phyloP scores from a whole-genome alignment of 2,113 vertebrate species.

The Anseranas semipalmata region DNA sequence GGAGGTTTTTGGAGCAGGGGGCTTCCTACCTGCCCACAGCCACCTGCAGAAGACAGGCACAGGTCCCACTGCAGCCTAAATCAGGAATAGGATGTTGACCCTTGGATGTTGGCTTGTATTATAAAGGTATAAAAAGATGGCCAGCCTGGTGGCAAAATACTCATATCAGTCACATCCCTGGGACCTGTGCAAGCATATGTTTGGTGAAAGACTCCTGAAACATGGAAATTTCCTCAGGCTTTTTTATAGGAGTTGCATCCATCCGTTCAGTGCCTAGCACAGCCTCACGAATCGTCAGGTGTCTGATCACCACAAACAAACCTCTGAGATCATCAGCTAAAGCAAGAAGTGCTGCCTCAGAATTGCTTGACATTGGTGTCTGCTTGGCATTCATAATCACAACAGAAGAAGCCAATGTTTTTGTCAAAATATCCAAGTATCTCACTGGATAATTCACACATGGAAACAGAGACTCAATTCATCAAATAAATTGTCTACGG shows the following conservation, averaged over 20 bases:
- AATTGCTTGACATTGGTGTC: neutral
- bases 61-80: neutral
- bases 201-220: neutral
- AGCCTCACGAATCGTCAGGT: fast-evolving
- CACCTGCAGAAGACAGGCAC: neutral
- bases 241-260: neutral
- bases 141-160: neutral
- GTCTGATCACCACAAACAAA: fast-evolving
- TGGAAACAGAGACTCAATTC: neutral
- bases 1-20: neutral
- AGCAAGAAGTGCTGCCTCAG: neutral
- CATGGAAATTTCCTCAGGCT: neutral
- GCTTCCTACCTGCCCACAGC: neutral
- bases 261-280: neutral
- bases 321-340: neutral
- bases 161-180: neutral
- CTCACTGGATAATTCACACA: neutral
- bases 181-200: fast-evolving
- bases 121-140: neutral
- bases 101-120: too few relatives aligned
- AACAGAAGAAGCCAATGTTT: neutral
- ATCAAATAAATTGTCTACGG: neutral
- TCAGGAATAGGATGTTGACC: neutral
- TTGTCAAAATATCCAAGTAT: neutral
- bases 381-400: neutral